Base-by-base conservation (phyloP, 1,140 invertebrate genomes). In the Batillaria attramentaria region DNA sequence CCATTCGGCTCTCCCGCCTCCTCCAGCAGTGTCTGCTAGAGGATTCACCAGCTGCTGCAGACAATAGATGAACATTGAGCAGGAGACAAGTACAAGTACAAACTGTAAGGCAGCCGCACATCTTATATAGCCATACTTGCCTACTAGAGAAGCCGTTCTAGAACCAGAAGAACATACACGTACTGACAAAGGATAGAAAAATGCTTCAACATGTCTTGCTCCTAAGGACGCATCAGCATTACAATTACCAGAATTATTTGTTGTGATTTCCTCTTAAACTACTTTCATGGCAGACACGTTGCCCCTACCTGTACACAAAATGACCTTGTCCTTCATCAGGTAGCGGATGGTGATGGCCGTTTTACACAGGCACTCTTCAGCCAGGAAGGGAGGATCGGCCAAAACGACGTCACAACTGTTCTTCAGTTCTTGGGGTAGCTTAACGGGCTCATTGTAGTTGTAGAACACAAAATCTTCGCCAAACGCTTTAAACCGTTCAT, bases 251-350 rank as follows among this genome's bases (percentile, higher is more conserved):
- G 13, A 66, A 13, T 16, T 16, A 66, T 13, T 16, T 10, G 13
- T 13, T 18, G 65, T 18, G 13, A 66, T 31, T 24, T 24, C 65
- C 31, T 16, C 31, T 13, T 13, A 31, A 13, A 13, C 13, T 24
- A 33, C 31, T 33, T 66, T 33, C 65, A 66, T 13, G 13, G 13
- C 13, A 31, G 65, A n/a, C n/a, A n/a, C n/a, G n/a, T n/a, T n/a
- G n/a, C n/a, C n/a, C n/a, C n/a, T n/a, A 95, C 97, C 97, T 83
- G 97, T 98, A 87, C 97, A 98, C 0, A 99, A 90, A 42, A 99
- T 93, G 65, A 98, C 94, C 88, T 97, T 96, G 6, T 94, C 92
- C 88, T 96, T 96, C 0, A 94, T 89, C 62, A 99, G 87, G 83
- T 93, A 94, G 82, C 94, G 94, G 6, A 98, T 93, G 0, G 97